Evolutionary conservation across 2,797 vertebrate species (phyloP), one percentile per base, ranked within the genome.

Genomic region (Ispidina lecontei): DNA sequence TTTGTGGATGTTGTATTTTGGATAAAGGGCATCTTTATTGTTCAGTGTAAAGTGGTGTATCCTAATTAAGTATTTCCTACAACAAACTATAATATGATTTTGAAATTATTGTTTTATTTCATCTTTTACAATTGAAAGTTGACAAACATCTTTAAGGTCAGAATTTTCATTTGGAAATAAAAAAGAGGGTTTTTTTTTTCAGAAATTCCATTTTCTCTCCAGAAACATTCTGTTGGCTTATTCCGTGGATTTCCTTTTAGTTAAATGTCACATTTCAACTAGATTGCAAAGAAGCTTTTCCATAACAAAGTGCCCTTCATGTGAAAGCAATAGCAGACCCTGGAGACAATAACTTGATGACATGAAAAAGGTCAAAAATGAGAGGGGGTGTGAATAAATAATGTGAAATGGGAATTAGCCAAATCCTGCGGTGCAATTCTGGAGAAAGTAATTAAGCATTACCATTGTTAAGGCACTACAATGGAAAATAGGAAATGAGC

Each of bases 381-480:
- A 14, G 7, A 44, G 2, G 4, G 7, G 47, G 2, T 3, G 15
- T 25, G 13, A 23, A 51, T 84, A 85, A 79, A 71, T 82, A 91
- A 81, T 6, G 9, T 65, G 71, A 81, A 63, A 72, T 78, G 87
- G 67, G 80, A 84, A 62, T 74, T 68, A 84, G 77, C 85, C 77
- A 90, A 58, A 71, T 91, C 25, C 60, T 90, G 62, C 74, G 71
- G 51, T 82, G 77, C 80, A 92, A 8, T 51, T 79, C 26, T 67
- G 62, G 31, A 76, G 49, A 79, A 68, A 76, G 62, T 55, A 90
- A 92, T 95, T 88, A 94, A 82, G 51, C 63, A 55, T 33, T 90
- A 56, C 85, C 74, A 95, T 96, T 96, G 95, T 96, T 95, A 82
- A 90, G 51, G 68, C 71, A 89, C 49, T 68, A 92, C 90, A 96